A percentile compares a stretch with the other conserved stretches of the same genome.
phyloP scores from a whole-genome alignment of 1,140 invertebrate genomes.

The Leptopilina boulardi region DNA sequence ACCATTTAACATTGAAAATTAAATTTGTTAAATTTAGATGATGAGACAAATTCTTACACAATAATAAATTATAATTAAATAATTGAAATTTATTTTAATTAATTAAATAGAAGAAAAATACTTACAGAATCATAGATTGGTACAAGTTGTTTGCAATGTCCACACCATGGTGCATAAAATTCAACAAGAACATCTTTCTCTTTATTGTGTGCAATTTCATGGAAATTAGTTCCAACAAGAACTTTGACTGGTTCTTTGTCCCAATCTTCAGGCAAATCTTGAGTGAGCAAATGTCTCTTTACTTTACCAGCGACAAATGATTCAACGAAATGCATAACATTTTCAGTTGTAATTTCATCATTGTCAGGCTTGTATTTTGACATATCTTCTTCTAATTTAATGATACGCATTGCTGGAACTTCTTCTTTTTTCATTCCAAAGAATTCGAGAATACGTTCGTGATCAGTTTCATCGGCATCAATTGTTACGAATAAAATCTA shows the following conservation, averaged over 20 bases:
- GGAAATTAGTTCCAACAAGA: constrained; percentile 97
- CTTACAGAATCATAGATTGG: constrained; percentile 92
- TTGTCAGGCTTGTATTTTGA: constrained; percentile 96
- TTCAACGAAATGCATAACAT: constrained; percentile 89
- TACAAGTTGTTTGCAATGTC: constrained; percentile 96
- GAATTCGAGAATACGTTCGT: constrained; percentile 98
- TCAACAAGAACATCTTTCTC: constrained; percentile 97
- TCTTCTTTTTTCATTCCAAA: constrained; percentile 97
- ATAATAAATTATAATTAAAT: constrained; percentile 31
- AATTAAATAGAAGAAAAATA: constrained; percentile 24
- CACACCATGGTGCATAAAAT: constrained; percentile 99
- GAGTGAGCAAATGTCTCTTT: constrained; percentile 95
- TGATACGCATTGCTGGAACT: constrained; percentile 94
- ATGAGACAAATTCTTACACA: too few relatives aligned
- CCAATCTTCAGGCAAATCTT: constrained; percentile 98
- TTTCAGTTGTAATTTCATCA: constrained; percentile 85
- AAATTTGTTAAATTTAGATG: too few relatives aligned
- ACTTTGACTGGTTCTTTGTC: constrained; percentile 96
- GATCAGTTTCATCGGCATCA: constrained; percentile 96
- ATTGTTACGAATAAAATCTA: constrained; percentile 95
- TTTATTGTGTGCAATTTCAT: constrained; percentile 92
- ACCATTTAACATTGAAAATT: too few relatives aligned
- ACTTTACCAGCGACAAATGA: constrained; percentile 94
- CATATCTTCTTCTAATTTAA: constrained; percentile 98
- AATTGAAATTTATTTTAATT: constrained; percentile 36